Percentiles rank a stretch among this genome's conserved stretches.
These are phyloP conservation scores for Anolis carolinensis DNA, from an alignment of 2,113 vertebrate genomes.

Conservation along the genomic window DNA sequence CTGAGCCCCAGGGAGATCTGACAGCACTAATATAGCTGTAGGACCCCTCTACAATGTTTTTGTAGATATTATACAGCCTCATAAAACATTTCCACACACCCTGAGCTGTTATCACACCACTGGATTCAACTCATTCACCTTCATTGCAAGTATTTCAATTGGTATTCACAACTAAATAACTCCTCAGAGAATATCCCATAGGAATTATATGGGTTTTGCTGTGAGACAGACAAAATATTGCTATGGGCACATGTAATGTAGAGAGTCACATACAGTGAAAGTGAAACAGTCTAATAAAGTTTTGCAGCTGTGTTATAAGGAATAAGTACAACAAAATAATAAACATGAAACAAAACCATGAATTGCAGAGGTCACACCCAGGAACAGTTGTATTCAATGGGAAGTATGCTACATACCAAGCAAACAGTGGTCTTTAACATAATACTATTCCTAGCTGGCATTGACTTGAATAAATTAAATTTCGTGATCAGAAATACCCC, in stretches of 20 bases:
- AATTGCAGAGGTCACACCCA: neutral
- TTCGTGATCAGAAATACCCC: neutral
- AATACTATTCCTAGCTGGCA: neutral
- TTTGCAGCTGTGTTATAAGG: conserved; percentile 6
- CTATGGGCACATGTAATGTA: conserved; percentile 4
- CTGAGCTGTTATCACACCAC: neutral
- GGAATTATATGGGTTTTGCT: conserved; percentile 17
- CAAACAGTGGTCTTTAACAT: neutral
- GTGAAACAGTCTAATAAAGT: conserved; percentile 23
- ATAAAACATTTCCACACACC: conserved; percentile 10
- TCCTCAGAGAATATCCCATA: conserved; percentile 3
- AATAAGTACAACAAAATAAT: neutral
- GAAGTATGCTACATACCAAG: neutral
- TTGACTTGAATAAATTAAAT: neutral
- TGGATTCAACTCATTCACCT: neutral
- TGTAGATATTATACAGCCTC: neutral
- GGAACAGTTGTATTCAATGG: neutral
- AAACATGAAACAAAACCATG: conserved; percentile 19
- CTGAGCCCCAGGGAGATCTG: neutral
- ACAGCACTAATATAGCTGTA: neutral
- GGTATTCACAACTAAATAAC: conserved; percentile 1
- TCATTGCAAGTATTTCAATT: conserved; percentile 13
- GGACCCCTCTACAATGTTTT: neutral
- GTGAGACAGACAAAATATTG: conserved; percentile 15
- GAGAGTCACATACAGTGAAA: conserved; percentile 12